A percentile compares a stretch with the other conserved stretches of the same genome.
These are phyloP conservation scores for Dicycla oo DNA, from an alignment of 2,888 invertebrate genomes.

Conservation along the genomic window DNA sequence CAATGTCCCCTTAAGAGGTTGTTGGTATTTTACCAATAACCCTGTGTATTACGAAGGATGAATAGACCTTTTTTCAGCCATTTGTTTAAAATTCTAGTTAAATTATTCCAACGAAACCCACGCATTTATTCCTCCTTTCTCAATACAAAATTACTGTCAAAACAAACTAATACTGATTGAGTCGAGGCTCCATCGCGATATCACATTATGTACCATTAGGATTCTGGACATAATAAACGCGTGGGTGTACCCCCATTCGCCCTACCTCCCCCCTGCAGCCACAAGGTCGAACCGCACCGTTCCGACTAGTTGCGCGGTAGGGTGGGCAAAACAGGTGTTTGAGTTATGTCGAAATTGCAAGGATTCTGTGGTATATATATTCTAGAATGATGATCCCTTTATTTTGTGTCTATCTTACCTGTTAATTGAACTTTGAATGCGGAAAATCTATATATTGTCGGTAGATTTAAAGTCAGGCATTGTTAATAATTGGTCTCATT, in stretches of 20 bases:
- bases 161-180: constrained; percentile 57
- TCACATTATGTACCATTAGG: constrained; percentile 61
- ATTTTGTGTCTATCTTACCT: background rate
- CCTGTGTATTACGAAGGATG: no score
- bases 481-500: background rate
- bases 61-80: no score
- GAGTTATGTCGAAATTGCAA: constrained; percentile 52
- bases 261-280: constrained; percentile 37
- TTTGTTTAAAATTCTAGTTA: background rate
- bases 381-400: background rate
- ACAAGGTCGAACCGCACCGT: constrained; percentile 59
- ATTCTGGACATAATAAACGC: constrained; percentile 63
- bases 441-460: background rate
- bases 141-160: constrained; percentile 39
- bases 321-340: constrained; percentile 63
- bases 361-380: constrained; percentile 40
- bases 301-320: constrained; percentile 52
- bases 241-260: constrained; percentile 54
- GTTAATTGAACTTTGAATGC: background rate
- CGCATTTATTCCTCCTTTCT: constrained; percentile 13
- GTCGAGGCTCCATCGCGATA: constrained; percentile 52
- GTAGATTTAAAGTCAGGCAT: background rate
- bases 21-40: no score
- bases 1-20: no score
- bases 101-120: constrained; percentile 10